Evolutionary conservation across 2,113 vertebrate genomes (phyloP).

Genomic region (Hipposideros armiger): DNA sequence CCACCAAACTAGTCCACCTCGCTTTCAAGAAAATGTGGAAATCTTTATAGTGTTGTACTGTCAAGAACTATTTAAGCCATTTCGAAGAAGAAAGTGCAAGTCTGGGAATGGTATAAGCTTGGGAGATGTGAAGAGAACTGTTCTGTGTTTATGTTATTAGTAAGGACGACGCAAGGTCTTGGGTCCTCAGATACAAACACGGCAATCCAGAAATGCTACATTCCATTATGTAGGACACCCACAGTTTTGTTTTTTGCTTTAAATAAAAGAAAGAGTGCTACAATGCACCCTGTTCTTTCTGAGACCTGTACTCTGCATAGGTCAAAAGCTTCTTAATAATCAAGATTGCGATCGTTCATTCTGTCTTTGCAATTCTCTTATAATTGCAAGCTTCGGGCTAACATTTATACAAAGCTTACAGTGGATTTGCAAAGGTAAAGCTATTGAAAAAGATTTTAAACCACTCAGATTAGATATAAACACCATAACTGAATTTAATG

Average conservation of each 20-base stretch:
- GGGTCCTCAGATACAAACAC: not conserved
- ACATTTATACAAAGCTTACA: slow-evolving; percentile 63
- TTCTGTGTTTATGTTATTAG: not conserved
- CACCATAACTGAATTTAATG: slow-evolving; percentile 68
- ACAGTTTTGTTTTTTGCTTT: not conserved
- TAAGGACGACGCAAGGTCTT: not conserved
- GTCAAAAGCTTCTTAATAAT: slow-evolving; percentile 45
- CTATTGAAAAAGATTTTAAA: slow-evolving; percentile 70
- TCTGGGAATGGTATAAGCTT: not conserved
- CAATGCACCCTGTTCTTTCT: not conserved
- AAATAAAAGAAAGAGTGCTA: not conserved
- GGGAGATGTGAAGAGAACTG: not conserved
- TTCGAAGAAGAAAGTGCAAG: not conserved
- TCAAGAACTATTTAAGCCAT: not conserved
- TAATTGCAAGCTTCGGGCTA: slow-evolving; percentile 50
- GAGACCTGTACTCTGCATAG: not conserved
- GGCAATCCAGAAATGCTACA: rapidly evolving
- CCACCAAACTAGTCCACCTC: not conserved
- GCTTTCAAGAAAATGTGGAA: not conserved
- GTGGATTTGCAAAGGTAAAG: slow-evolving; percentile 74
- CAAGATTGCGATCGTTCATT: not conserved
- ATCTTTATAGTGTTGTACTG: not conserved
- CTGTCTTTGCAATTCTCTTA: slow-evolving; percentile 22
- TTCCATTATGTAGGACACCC: not conserved
- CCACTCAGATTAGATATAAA: slow-evolving; percentile 72